Percentiles rank a stretch among this genome's conserved stretches.
These are phyloP conservation scores for Cephus runcator DNA, from an alignment of 2,888 invertebrate species.

Conservation along the genomic window DNA sequence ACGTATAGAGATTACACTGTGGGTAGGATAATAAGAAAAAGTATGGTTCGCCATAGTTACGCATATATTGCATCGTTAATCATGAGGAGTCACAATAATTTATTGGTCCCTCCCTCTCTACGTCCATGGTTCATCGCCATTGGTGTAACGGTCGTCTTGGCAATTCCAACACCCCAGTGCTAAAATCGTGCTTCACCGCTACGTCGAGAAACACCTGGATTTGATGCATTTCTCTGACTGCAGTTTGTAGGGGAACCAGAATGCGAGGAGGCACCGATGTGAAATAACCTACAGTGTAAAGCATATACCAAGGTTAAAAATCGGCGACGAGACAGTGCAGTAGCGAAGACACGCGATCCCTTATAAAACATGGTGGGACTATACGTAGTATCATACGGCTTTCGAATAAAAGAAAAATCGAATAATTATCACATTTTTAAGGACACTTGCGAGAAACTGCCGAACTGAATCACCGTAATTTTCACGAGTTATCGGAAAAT, in stretches of 20 bases:
- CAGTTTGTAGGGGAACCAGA: neutral
- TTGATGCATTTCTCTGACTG: neutral
- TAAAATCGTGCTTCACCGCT: neutral
- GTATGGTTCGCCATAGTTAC: neutral
- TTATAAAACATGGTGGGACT: constrained; percentile 37
- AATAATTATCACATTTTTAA: neutral
- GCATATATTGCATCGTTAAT: constrained; percentile 3
- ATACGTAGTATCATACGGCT: neutral
- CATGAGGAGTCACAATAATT: neutral
- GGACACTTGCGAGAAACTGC: neutral
- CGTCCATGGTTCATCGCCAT: neutral
- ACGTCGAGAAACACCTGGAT: neutral
- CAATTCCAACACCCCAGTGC: neutral
- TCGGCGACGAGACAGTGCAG: constrained; percentile 1
- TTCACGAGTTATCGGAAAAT: neutral
- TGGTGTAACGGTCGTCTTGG: neutral
- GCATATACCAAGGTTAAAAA: neutral
- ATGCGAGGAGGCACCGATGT: neutral
- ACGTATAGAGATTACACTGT: neutral
- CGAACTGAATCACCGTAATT: neutral
- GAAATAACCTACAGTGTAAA: neutral
- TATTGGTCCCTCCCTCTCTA: neutral
- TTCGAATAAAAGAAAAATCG: neutral
- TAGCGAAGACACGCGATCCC: constrained; percentile 42
- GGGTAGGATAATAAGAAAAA: neutral